These are phyloP conservation scores for Amphibalanus amphitrite DNA, from an alignment of 1,140 invertebrate species.

Conservation along the genomic window DNA sequence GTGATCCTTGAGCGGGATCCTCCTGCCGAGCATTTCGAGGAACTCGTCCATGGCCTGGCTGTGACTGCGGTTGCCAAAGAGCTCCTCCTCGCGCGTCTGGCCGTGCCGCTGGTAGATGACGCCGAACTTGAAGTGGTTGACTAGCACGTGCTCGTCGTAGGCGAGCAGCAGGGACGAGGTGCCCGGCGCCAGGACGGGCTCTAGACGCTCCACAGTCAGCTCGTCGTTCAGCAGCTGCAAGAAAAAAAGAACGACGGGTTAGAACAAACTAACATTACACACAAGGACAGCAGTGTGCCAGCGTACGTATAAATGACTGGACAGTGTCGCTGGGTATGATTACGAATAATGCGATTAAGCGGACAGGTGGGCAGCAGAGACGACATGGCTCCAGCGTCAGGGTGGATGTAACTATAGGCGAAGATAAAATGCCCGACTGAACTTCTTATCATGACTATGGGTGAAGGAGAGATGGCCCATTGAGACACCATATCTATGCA, in stretches of 20 bases:
- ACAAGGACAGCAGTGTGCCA: too few relatives aligned
- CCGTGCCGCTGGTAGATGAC: constrained; percentile 89
- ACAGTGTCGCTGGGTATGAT: too few relatives aligned
- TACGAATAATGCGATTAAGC: too few relatives aligned
- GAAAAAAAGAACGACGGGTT: neutral
- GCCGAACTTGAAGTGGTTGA: constrained; percentile 93
- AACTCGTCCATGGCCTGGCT: constrained; percentile 84
- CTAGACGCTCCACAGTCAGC: constrained; percentile 63
- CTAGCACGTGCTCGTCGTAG: constrained; percentile 92
- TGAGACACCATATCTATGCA: too few relatives aligned
- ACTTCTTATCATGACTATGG: too few relatives aligned
- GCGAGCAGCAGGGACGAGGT: constrained; percentile 74
- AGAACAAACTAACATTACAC: neutral
- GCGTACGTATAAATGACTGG: too few relatives aligned
- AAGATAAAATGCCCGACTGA: too few relatives aligned
- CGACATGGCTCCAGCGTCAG: too few relatives aligned
- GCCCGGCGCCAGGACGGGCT: constrained; percentile 70
- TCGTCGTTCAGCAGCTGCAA: constrained; percentile 68
- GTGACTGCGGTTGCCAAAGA: constrained; percentile 74
- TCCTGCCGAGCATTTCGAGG: constrained; percentile 64
- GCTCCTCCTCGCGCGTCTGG: constrained; percentile 87
- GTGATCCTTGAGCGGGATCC: constrained; percentile 79
- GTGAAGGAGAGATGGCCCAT: too few relatives aligned
- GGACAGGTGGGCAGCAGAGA: too few relatives aligned
- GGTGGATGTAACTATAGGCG: too few relatives aligned